Evolutionary conservation across 2,888 invertebrate genomes (phyloP).

Genomic region (Leucoma salicis): DNA sequence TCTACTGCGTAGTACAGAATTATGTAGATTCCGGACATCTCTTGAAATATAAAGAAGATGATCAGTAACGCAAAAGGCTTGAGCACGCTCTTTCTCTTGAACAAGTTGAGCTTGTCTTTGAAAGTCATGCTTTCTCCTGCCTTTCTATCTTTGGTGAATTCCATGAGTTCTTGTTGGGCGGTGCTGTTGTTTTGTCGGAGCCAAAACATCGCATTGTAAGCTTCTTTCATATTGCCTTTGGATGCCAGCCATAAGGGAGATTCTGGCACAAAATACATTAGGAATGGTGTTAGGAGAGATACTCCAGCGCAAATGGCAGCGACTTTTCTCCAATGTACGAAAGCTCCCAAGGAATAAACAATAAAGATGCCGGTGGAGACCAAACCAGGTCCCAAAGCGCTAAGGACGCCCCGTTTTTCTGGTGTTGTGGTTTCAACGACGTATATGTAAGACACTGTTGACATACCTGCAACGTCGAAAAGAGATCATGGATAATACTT

Average conservation of each 20-base stretch:
- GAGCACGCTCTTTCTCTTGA: constrained; percentile 80
- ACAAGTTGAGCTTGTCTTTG: constrained; percentile 62
- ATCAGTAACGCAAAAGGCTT: constrained; percentile 86
- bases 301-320: constrained; percentile 84
- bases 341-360: constrained; percentile 85
- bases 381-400: constrained; percentile 86
- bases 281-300: constrained; percentile 78
- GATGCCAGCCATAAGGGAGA: constrained; percentile 86
- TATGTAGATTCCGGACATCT: constrained; percentile 87
- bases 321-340: constrained; percentile 85
- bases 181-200: constrained; percentile 83
- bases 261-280: constrained; percentile 85
- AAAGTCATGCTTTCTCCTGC: constrained; percentile 60
- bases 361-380: constrained; percentile 88
- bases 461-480: constrained; percentile 80
- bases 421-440: constrained; percentile 87
- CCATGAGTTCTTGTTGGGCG: constrained; percentile 85
- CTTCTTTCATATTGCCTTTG: constrained; percentile 81
- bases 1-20: constrained; percentile 88
- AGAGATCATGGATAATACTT: background rate
- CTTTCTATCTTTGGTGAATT: constrained; percentile 77
- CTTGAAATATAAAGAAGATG: constrained; percentile 86
- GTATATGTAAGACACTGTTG: constrained; percentile 86
- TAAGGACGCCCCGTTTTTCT: constrained; percentile 85
- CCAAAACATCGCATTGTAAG: constrained; percentile 84